phyloP scores from a whole-genome alignment of 1,140 invertebrate species.

The Tetramorium parvispinum region DNA sequence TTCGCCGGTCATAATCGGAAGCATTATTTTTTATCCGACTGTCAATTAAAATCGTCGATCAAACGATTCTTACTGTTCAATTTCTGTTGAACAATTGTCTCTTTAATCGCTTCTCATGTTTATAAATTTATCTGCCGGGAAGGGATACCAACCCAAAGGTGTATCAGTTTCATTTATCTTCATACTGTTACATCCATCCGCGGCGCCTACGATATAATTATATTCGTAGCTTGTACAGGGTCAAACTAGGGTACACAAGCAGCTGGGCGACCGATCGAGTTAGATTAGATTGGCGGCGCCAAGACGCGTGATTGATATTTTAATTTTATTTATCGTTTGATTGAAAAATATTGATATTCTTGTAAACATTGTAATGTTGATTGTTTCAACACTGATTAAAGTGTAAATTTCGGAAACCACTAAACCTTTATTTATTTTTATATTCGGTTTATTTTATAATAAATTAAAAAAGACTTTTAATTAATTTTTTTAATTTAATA shows the following conservation, averaged over 20 bases:
- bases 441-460: background rate
- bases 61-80: background rate
- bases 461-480: slow-evolving; percentile 6
- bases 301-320: background rate
- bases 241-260: background rate
- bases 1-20: background rate
- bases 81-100: background rate
- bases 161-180: slow-evolving; percentile 35
- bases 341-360: background rate
- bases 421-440: background rate
- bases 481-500: background rate
- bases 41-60: background rate
- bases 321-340: background rate
- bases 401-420: background rate
- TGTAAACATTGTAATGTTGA: background rate
- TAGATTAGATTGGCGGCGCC: slow-evolving; percentile 7
- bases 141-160: background rate
- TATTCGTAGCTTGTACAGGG: background rate
- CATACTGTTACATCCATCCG: slow-evolving; percentile 2
- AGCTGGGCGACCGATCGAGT: background rate
- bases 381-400: background rate
- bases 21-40: background rate
- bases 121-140: slow-evolving; percentile 1
- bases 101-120: background rate
- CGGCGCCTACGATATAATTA: slow-evolving; percentile 43